Conservation (phyloP, 2,888 invertebrate genomes). For the Temnothorax ravouxi region DNA sequence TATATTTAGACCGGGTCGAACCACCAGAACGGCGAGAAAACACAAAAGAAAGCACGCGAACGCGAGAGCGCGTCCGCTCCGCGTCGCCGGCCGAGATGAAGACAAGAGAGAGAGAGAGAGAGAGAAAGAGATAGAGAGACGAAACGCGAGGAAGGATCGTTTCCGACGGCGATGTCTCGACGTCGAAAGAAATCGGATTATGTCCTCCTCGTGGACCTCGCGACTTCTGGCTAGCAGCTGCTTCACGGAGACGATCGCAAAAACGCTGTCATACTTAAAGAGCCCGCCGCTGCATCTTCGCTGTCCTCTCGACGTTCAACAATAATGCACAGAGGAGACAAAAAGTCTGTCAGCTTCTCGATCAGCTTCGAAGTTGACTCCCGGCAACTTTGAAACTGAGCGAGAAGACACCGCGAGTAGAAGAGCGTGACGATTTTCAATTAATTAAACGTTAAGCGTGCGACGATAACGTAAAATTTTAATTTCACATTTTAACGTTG, state of each 20-base stretch:
- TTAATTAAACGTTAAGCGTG: conserved; percentile 2
- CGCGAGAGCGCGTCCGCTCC: conserved; percentile 35
- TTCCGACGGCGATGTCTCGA: conserved; percentile 64
- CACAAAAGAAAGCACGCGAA: conserved; percentile 71
- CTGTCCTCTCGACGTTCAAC: background rate
- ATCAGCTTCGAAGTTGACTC: background rate
- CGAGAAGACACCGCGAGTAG: background rate
- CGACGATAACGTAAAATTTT: background rate
- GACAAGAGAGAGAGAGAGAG: too few relatives aligned
- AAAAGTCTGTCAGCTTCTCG: background rate
- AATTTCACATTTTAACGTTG: too few relatives aligned
- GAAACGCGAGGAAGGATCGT: conserved; percentile 57
- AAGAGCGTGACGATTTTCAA: background rate
- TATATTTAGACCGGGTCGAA: conserved; percentile 76
- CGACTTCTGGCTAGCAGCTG: conserved; percentile 73
- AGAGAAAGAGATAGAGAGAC: too few relatives aligned
- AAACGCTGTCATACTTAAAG: conserved; percentile 21
- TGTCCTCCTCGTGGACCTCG: conserved; percentile 48
- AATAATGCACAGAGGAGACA: conserved; percentile 3
- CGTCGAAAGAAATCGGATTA: conserved; percentile 55
- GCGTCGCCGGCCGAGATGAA: background rate
- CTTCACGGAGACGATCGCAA: conserved; percentile 54
- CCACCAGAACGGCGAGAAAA: conserved; percentile 76
- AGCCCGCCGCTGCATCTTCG: background rate
- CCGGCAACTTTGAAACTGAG: background rate